Evolutionary conservation across 2,113 vertebrate species (phyloP).

Genomic region (Varanus salvator): DNA sequence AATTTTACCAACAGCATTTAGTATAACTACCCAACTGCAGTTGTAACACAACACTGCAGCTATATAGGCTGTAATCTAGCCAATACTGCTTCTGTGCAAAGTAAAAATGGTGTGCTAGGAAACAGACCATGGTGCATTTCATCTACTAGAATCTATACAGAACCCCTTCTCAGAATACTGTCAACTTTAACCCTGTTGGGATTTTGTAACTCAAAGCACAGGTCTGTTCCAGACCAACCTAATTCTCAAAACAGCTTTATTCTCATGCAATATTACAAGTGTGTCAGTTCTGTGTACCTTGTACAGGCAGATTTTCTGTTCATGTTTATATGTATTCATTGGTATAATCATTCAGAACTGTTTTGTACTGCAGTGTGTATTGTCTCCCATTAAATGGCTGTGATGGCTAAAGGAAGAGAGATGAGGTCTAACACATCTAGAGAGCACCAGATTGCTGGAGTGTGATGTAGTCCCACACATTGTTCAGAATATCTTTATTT

Average conservation of each 20-base stretch:
- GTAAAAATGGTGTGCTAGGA: not conserved
- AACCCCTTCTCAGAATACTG: not conserved
- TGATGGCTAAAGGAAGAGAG: too few species aligned
- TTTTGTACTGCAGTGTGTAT: constrained; percentile 14
- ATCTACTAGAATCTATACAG: not conserved
- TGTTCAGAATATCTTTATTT: not conserved
- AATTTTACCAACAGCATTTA: not conserved
- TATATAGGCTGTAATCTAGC: not conserved
- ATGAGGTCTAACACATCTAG: too few species aligned
- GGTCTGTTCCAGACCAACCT: not conserved
- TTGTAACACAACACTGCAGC: not conserved
- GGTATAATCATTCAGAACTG: constrained; percentile 28
- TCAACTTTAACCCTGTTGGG: not conserved
- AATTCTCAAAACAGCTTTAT: not conserved
- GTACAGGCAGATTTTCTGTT: not conserved
- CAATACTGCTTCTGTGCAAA: not conserved
- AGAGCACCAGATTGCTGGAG: too few species aligned
- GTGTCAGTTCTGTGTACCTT: not conserved
- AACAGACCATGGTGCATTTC: not conserved
- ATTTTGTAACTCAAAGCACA: not conserved
- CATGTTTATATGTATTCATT: not conserved
- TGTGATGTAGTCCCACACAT: not conserved
- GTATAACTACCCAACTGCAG: not conserved
- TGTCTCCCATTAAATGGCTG: constrained; percentile 32
- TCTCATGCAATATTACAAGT: not conserved